Evolutionary conservation across 53 echinoderm and acorn worm genomes (phyloP).

Genomic region (Temnopleurus reevesii): DNA sequence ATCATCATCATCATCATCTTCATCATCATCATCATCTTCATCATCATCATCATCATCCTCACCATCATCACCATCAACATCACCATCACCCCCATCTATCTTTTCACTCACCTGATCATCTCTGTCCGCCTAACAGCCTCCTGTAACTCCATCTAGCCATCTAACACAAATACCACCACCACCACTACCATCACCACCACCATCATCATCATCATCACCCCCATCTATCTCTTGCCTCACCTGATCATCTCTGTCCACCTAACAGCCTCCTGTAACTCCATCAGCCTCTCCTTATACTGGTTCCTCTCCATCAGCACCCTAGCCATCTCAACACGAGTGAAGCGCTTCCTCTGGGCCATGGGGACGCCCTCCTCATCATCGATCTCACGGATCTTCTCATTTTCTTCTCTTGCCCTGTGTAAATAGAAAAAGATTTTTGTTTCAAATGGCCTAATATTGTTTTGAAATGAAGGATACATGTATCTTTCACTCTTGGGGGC

Average conservation of each 20-base stretch:
- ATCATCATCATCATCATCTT: background rate
- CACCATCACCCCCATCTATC: background rate
- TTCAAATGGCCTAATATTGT: too few relatives aligned
- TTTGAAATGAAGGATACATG: too few relatives aligned
- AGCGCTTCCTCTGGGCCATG: slow-evolving; percentile 98
- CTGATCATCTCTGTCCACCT: slow-evolving; percentile 99
- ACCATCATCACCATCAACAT: background rate
- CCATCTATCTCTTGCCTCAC: slow-evolving; percentile 30
- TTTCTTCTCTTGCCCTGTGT: slow-evolving; percentile 81
- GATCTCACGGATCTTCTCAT: slow-evolving; percentile 79
- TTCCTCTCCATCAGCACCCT: slow-evolving; percentile 97
- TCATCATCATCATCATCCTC: background rate
- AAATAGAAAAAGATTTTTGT: too few relatives aligned
- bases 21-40: background rate
- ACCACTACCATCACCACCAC: background rate
- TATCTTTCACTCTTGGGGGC: too few relatives aligned
- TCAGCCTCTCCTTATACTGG: slow-evolving; percentile 96
- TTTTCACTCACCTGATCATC: slow-evolving; percentile 80
- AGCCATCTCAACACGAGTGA: slow-evolving; percentile 98
- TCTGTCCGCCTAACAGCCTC: slow-evolving; percentile 97
- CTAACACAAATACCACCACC: too few relatives aligned
- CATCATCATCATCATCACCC: background rate
- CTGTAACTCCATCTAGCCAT: slow-evolving; percentile 89
- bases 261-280: slow-evolving; percentile 99
- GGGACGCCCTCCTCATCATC: slow-evolving; percentile 96